Conservation (phyloP, 2,113 vertebrate genomes). For the Phocoena phocoena region DNA sequence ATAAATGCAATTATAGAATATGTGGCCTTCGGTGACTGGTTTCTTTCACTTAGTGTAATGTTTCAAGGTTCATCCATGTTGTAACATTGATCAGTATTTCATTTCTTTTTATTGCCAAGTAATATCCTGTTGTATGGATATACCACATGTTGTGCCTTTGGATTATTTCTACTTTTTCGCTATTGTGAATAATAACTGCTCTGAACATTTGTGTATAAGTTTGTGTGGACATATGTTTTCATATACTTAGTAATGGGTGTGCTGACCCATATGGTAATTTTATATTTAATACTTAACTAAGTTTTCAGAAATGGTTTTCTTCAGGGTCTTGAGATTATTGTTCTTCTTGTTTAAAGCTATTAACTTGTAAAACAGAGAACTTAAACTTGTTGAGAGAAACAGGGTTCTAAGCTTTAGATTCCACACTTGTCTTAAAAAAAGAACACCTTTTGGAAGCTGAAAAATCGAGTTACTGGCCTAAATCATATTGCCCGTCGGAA, state of each 20-base stretch:
- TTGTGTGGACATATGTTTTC: neutral
- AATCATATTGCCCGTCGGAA: neutral
- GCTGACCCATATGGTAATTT: neutral
- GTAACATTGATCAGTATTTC: neutral
- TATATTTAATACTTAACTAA: neutral
- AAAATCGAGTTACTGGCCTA: neutral
- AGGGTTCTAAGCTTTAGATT: neutral
- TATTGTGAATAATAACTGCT: neutral
- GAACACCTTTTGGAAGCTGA: neutral
- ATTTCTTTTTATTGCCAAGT: neutral
- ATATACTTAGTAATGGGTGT: neutral
- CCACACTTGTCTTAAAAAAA: neutral
- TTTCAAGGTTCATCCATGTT: neutral
- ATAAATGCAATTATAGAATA: neutral
- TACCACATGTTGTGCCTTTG: neutral
- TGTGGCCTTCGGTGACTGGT: neutral
- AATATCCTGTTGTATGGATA: neutral
- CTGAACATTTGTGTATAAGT: neutral
- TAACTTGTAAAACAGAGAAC: neutral
- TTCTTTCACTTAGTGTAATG: neutral
- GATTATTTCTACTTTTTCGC: neutral
- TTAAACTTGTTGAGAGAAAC: neutral
- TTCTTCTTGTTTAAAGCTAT: slow-evolving; percentile 2
- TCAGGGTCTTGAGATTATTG: neutral
- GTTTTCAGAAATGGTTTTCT: neutral